phyloP scores from a whole-genome alignment of 2,888 invertebrate species.

The Lottia gigantea region DNA sequence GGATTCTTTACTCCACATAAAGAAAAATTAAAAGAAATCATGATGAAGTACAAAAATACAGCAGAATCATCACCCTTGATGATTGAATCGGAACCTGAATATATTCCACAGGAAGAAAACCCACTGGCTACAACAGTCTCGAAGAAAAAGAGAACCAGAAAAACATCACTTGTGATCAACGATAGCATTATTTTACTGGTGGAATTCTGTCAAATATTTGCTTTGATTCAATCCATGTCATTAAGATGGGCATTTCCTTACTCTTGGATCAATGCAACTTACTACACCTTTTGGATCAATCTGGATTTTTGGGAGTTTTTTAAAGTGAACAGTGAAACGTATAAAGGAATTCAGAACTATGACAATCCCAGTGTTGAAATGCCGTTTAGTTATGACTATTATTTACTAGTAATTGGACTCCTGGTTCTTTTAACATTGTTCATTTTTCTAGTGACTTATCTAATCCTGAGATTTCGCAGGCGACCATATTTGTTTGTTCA shows the following conservation, averaged over 20 bases:
- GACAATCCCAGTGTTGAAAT: constrained; percentile 48
- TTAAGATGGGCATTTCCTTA: constrained; percentile 60
- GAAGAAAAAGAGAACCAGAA: constrained; percentile 39
- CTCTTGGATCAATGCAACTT: constrained; percentile 44
- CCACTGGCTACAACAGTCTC: constrained; percentile 13
- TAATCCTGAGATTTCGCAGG: constrained; percentile 38
- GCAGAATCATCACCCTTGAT: constrained; percentile 11
- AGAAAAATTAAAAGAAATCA: no score
- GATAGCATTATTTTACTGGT: constrained; percentile 50
- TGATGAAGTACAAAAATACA: neutral
- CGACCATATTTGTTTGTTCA: constrained; percentile 50
- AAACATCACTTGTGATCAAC: constrained; percentile 50
- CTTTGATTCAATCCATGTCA: constrained; percentile 58
- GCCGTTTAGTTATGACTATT: constrained; percentile 42
- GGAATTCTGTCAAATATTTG: constrained; percentile 58
- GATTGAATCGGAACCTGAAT: neutral
- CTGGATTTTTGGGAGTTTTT: constrained; percentile 60
- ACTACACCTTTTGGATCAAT: constrained; percentile 57
- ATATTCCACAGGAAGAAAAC: neutral
- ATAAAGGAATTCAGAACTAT: constrained; percentile 46
- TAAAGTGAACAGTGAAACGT: constrained; percentile 50
- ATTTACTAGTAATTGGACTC: constrained; percentile 49
- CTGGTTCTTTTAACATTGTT: neutral
- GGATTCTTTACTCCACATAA: no score
- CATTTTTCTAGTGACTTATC: constrained; percentile 37